Conservation (phyloP, 2,797 vertebrate genomes). For the Macropus fuliginosus region DNA sequence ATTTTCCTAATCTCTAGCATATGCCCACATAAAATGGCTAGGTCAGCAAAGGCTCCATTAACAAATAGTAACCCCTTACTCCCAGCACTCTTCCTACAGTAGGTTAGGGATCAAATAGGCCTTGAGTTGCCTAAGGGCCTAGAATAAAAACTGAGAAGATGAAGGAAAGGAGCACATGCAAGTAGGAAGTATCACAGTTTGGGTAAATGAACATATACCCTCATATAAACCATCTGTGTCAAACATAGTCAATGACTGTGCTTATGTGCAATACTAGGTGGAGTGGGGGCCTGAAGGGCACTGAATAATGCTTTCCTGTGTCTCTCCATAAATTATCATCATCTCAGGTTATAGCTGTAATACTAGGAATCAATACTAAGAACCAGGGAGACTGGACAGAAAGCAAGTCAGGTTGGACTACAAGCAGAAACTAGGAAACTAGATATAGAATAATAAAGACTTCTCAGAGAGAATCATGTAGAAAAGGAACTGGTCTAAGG, state of each 20-base stretch:
- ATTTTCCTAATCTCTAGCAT: not conserved
- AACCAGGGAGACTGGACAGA: slow-evolving; percentile 18
- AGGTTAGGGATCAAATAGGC: not conserved
- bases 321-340: not conserved
- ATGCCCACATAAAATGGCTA: slow-evolving; percentile 1
- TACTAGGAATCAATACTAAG: not conserved
- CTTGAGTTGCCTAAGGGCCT: not conserved
- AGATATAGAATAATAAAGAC: slow-evolving; percentile 39
- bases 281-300: not conserved
- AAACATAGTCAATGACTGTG: slow-evolving; percentile 18
- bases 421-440: slow-evolving; percentile 21
- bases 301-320: not conserved
- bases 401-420: not conserved
- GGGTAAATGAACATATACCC: not conserved
- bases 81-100: not conserved
- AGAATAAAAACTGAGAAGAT: slow-evolving; percentile 12
- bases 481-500: slow-evolving; percentile 21
- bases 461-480: not conserved
- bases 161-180: slow-evolving; percentile 5
- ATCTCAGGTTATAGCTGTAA: not conserved
- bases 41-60: not conserved
- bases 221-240: not conserved
- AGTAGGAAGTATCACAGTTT: not conserved
- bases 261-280: not conserved
- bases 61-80: slow-evolving; percentile 11